Base-by-base conservation (phyloP, 1,140 invertebrate genomes). In the Drosophila kepulauana region DNA sequence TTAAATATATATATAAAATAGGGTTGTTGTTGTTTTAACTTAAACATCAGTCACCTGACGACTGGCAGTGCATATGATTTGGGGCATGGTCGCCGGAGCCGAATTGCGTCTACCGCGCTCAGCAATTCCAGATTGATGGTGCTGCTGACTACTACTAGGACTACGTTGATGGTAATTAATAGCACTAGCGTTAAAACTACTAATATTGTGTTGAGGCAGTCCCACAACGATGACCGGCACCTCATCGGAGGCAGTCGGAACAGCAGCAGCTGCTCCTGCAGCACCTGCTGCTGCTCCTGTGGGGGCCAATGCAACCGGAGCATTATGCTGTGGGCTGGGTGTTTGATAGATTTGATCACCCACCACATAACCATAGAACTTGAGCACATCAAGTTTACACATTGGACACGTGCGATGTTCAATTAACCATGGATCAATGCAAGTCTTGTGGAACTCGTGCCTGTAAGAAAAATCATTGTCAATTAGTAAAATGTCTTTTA, bases 351-450 rank as follows among this genome's bases (percentile, higher is more conserved):
- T 92, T 86, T 92, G 91, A 72, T 91, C 90, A 94, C 95, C 95
- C 92, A 96, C 96, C 94, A 96, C 95, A 93, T 97, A 96, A 49
- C 97, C 98, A 93, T 98, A 98, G 82, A 97, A 97, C 92, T 97
- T 96, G 11, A 99, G 94, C 87, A 99, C 98, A 92, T 99, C 97
- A 95, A 98, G 96, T 93, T 99, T 98, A 93, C 98, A 99, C 97
- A 99, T 98, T 11, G 98, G 97, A 93, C 98, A 98, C 16, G 97
- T 98, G 70, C 97, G 94, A 92, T 98, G 97, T 87, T 98, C 97
- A 75, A 99, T 93, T 28, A 99, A 94, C 98, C 98, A 99, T 3
- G 97, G 97, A 94, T 99, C 98, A 65, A 99, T 98, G 94, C 98
- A 99, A 67, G 94, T 95, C 93, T 98, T 98, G 93, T 99, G 98